Evolutionary conservation across 1,140 invertebrate species (phyloP), one percentile per base, ranked within the genome.

Genomic region (Luehdorfia chinensis): DNA sequence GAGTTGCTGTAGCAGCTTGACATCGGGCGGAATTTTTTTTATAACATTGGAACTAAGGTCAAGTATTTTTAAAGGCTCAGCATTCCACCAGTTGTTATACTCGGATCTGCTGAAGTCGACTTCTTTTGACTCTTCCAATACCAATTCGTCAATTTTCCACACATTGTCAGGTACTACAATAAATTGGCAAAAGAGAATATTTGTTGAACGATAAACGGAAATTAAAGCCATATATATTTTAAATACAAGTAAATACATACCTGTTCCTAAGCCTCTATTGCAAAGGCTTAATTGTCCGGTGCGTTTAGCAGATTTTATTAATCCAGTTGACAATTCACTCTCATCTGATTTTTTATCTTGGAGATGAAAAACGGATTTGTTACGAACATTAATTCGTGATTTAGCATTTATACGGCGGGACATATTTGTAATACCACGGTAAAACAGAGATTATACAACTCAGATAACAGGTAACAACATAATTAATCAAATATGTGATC

Each of bases 61-160:
- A 43, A 97, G 87, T 64, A 91, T 91, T 34, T 90, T 94, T 2
- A 97, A 77, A 1, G 93, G 90, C 54, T 93, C 91, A 63, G 93
- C 90, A 73, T 95, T 94, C 96, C 96, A 97, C 96, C 96, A 97
- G 32, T 90, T 89, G 47, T 90, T 89, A 21, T 90, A 89, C 27
- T 93, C 90, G 8, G 80, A 76, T 13, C 81, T 75, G 51, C 91
- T 88, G 55, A 93, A 91, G 66, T 94, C 92, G 4, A 93, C 85
- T 16, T 86, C 90, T 87, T 63, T 92, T 66, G 70, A 92, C 87
- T 84, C 93, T 85, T 68, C 91, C 88, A 55, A 55, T 18, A 71
- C 92, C 53, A 94, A 87, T 55, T 94, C 90, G 72, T 97, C 94
- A 58, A 97, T 91, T 58, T 89, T 90, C 91, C 94, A 97, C 21